Evolutionary conservation across 2,113 vertebrate species (phyloP), one percentile per base, ranked within the genome.

Genomic region (Sialia sialis): DNA sequence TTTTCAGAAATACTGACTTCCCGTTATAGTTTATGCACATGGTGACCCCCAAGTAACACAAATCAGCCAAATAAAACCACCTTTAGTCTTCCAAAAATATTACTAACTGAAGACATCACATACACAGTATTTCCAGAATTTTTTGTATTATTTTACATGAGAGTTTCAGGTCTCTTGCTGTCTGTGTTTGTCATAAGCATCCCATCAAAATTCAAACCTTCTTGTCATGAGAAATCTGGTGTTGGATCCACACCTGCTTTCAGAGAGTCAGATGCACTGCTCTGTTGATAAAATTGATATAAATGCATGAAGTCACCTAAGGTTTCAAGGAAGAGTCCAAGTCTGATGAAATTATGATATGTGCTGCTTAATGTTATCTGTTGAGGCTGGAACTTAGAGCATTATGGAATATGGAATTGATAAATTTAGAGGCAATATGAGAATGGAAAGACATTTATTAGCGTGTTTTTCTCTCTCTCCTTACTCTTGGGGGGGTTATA

Each of bases 231-330:
- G 34, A 89, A 89, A 92, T 92, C 41, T 80, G 56, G 49, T 26
- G 32, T 67, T 56, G 51, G 48, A 78, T 67, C 56, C 10, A 8
- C 59, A 92, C 43, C 55, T 78, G 46, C 76, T 95, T 86, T 81
- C 76, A 86, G 52, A 80, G 34, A 87, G 30, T 87, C 54, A 85
- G 68, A 88, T 55, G 48, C n/a, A 36, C 52, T 68, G 62, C 18
- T 91, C 92, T 94, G 38, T 70, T 80, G 76, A 94, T 93, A n/a
- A 21, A 90, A 80, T 62, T 83, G 67, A 96, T 96, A 95, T 29
- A 90, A 94, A 92, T 75, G 83, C 69, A 96, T 93, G 83, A 92
- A 89, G 91, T 97, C 89, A 96, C 64, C 79, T 52, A 52, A 73
- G 81, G 54, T 84, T 94, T 94, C 79, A 78, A 89, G 68, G 52